These are phyloP conservation scores for Eutrigla gurnardus DNA, from an alignment of 2,797 vertebrate species.

Conservation along the genomic window DNA sequence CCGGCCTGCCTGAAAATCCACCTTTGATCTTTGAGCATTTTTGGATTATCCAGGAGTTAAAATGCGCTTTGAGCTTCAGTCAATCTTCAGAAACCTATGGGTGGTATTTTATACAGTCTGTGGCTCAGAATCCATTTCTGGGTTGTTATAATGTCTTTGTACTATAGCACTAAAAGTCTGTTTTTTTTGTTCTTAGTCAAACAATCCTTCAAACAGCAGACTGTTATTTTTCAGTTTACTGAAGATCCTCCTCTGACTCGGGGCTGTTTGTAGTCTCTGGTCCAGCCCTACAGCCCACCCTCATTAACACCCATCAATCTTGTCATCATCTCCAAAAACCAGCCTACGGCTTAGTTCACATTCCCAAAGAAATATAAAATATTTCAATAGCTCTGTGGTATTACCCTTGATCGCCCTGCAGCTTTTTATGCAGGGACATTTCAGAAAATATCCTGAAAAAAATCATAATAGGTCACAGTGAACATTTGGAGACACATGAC, in stretches of 20 bases:
- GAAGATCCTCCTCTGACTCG: neutral
- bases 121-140: neutral
- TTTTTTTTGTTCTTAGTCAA: neutral
- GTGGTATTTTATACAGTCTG: neutral
- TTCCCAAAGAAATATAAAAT: constrained; percentile 9
- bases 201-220: neutral
- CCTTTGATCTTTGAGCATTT: too few species aligned
- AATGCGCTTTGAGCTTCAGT: too few species aligned
- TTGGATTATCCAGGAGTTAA: too few species aligned
- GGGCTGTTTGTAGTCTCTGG: neutral
- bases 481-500: neutral
- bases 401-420: neutral
- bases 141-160: neutral
- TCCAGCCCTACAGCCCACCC: neutral
- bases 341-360: constrained; percentile 11
- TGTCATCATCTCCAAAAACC: constrained; percentile 14
- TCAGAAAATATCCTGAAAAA: neutral
- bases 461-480: neutral
- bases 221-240: neutral
- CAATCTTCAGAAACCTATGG: too few species aligned
- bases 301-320: constrained; percentile 20
- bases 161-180: neutral
- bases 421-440: neutral
- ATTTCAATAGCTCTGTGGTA: neutral
- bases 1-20: too few species aligned